phyloP scores from a whole-genome alignment of 2,113 vertebrate species.

The Cyphomyrus discorhynchus region DNA sequence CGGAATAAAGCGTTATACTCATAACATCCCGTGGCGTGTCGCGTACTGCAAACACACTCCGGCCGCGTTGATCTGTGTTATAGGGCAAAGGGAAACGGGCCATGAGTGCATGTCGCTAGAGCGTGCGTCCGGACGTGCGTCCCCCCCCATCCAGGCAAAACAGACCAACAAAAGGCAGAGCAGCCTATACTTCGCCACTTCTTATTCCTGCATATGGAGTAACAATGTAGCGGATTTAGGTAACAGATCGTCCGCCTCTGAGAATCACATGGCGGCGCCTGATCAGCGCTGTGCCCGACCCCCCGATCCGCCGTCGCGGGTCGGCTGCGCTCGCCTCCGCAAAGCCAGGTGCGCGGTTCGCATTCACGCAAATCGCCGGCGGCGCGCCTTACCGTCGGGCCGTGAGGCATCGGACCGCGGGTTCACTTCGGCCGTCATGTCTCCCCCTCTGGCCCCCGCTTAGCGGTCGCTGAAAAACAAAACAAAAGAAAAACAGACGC shows the following conservation, averaged over 20 bases:
- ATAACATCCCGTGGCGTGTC: too few species aligned
- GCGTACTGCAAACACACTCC: background rate
- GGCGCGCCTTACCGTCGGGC: conserved; percentile 1
- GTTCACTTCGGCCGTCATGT: background rate
- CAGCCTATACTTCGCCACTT: background rate
- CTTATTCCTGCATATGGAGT: background rate
- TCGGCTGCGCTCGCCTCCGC: background rate
- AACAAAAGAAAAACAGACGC: background rate
- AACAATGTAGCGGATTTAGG: background rate
- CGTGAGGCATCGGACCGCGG: background rate
- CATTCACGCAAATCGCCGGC: background rate
- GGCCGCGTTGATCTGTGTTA: background rate
- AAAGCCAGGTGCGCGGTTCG: background rate
- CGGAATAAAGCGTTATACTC: background rate
- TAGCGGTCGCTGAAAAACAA: background rate
- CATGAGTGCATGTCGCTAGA: background rate
- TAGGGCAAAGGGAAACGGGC: background rate
- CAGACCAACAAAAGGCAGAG: background rate
- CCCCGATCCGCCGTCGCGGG: background rate
- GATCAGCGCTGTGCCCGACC: background rate
- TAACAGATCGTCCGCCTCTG: background rate
- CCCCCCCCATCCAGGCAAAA: background rate
- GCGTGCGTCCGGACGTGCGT: background rate
- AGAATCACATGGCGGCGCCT: background rate
- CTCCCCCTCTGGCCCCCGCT: background rate